Percentiles rank a stretch among this genome's conserved stretches.
phyloP scores from a whole-genome alignment of 2,888 invertebrate genomes.

The Melanotus villosus region DNA sequence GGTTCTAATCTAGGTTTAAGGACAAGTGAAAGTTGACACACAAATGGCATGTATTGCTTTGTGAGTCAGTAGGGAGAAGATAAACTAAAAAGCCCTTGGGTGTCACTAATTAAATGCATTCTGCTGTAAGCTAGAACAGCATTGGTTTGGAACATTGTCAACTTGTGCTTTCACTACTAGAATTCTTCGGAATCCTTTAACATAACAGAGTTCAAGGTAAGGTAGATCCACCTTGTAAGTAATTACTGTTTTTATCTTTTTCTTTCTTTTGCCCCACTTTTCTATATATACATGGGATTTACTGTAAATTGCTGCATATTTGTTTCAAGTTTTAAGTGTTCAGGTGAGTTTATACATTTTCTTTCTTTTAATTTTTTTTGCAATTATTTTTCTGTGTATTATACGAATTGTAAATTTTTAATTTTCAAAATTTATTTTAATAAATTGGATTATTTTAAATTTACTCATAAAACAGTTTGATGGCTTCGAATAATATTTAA shows the following conservation, averaged over 20 bases:
- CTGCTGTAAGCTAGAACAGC: background rate
- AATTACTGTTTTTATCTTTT: slow-evolving; percentile 52
- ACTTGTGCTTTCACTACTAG: slow-evolving; percentile 52
- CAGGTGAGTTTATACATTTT: background rate
- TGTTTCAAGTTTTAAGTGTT: slow-evolving; percentile 15
- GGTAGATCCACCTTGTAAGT: slow-evolving; percentile 48
- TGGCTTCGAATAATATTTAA: too few relatives aligned
- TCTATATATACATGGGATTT: slow-evolving; percentile 54
- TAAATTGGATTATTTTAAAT: too few relatives aligned
- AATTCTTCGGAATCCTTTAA: slow-evolving; percentile 43
- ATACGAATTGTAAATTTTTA: too few relatives aligned
- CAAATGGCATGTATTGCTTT: slow-evolving; percentile 45
- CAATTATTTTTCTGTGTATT: too few relatives aligned
- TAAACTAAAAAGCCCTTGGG: slow-evolving; percentile 15
- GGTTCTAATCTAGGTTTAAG: slow-evolving; percentile 38
- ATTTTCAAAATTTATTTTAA: too few relatives aligned
- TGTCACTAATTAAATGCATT: slow-evolving; percentile 10
- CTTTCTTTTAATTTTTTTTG: background rate
- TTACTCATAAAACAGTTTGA: too few relatives aligned
- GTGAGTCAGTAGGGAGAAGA: slow-evolving; percentile 9
- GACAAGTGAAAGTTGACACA: slow-evolving; percentile 52
- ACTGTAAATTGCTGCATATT: slow-evolving; percentile 28
- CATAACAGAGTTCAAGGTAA: slow-evolving; percentile 57
- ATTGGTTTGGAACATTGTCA: slow-evolving; percentile 16
- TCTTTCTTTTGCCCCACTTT: slow-evolving; percentile 54